Evolutionary conservation across 2,113 vertebrate species (phyloP).

Genomic region (Sturnira hondurensis): DNA sequence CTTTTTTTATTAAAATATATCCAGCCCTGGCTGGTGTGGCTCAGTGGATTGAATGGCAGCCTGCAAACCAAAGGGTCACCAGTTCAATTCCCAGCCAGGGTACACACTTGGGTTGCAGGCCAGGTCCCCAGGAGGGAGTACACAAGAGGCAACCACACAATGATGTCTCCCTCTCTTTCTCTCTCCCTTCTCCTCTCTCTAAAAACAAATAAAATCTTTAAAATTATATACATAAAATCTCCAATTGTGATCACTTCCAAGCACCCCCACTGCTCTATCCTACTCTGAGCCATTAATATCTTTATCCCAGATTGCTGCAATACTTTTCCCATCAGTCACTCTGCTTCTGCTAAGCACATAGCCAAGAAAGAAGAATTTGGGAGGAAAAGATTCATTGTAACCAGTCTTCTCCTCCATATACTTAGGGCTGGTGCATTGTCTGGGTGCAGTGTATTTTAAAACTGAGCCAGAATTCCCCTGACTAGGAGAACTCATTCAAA

Average conservation of each 20-base stretch:
- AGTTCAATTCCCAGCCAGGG: too few species aligned
- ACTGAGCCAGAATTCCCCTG: background rate
- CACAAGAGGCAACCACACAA: too few species aligned
- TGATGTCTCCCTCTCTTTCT: too few species aligned
- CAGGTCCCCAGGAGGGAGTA: too few species aligned
- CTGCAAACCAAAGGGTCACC: too few species aligned
- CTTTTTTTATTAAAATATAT: background rate
- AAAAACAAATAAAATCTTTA: too few species aligned
- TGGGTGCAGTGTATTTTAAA: fast-evolving
- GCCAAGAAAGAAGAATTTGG: background rate
- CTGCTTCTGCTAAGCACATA: background rate
- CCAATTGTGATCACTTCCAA: background rate
- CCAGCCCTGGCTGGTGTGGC: too few species aligned
- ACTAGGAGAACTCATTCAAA: background rate
- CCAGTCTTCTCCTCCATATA: background rate
- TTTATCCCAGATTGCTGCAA: background rate
- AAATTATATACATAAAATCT: too few species aligned
- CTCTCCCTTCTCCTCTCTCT: too few species aligned
- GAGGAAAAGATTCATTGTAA: background rate
- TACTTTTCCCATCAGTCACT: background rate
- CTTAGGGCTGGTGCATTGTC: fast-evolving
- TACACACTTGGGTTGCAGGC: too few species aligned
- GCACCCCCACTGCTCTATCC: background rate
- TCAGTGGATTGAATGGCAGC: too few species aligned
- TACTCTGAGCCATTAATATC: too few species aligned